A percentile compares a stretch with the other conserved stretches of the same genome.
These are phyloP conservation scores for Heliconius himera DNA, from an alignment of 1,140 invertebrate species.

Conservation along the genomic window DNA sequence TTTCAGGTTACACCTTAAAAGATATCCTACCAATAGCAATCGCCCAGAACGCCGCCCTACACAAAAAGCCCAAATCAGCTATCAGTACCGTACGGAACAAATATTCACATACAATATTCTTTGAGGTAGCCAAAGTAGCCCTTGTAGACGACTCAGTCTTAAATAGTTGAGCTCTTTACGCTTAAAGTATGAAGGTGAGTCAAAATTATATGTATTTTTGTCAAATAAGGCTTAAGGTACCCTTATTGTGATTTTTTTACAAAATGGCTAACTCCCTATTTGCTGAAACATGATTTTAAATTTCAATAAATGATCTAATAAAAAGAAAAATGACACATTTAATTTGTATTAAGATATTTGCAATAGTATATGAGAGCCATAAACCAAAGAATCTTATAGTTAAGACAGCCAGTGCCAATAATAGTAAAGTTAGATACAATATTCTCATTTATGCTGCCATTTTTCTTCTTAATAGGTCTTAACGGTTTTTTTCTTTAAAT, in stretches of 20 bases:
- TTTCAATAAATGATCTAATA: background rate
- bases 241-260: background rate
- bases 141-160: conserved; percentile 79
- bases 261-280: background rate
- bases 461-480: background rate
- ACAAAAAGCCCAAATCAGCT: conserved; percentile 87
- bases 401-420: conserved; percentile 7
- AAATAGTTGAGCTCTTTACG: conserved; percentile 56
- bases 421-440: background rate
- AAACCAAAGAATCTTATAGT: background rate
- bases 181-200: conserved; percentile 63
- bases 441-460: background rate
- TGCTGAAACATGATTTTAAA: background rate
- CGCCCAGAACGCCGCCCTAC: conserved; percentile 89
- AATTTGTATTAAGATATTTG: background rate
- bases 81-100: conserved; percentile 94
- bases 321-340: background rate
- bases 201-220: conserved; percentile 31
- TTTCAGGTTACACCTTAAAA: conserved; percentile 86
- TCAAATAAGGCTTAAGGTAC: conserved; percentile 31
- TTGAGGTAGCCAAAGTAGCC: conserved; percentile 89
- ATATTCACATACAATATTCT: conserved; percentile 97
- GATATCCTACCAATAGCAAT: conserved; percentile 89
- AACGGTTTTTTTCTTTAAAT: background rate
- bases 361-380: conserved; percentile 5